These are phyloP conservation scores for Pentalonia nigronervosa DNA, from an alignment of 1,140 invertebrate species.

Conservation along the genomic window DNA sequence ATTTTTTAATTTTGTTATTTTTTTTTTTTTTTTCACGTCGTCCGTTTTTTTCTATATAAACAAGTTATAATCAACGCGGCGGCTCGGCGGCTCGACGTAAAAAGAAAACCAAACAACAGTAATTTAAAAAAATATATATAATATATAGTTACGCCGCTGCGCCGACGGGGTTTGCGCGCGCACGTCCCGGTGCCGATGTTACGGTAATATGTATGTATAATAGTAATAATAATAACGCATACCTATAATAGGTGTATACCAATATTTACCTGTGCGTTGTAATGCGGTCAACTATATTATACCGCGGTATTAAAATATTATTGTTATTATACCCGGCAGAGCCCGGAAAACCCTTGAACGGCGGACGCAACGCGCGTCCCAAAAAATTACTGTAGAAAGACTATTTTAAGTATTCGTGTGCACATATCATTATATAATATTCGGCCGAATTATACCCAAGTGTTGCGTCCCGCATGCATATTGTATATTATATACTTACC, in stretches of 20 bases:
- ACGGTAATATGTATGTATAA: background rate
- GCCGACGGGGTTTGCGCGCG: constrained; percentile 17
- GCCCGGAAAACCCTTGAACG: background rate
- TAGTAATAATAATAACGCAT: background rate
- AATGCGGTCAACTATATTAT: background rate
- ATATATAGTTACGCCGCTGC: background rate
- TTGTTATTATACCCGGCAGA: background rate
- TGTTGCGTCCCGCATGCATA: background rate
- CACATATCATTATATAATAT: too few relatives aligned
- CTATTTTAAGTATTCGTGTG: background rate
- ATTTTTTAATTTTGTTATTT: constrained; percentile 34
- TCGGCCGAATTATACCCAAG: background rate
- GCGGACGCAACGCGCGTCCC: background rate
- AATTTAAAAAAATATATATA: constrained; percentile 46
- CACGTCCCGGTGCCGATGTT: constrained; percentile 24
- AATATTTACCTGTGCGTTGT: too few relatives aligned
- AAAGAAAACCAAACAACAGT: constrained; percentile 56
- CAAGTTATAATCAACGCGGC: constrained; percentile 52
- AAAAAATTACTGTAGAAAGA: background rate
- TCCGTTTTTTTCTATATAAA: constrained; percentile 18
- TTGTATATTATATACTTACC: background rate
- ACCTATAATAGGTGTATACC: too few relatives aligned
- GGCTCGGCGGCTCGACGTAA: background rate
- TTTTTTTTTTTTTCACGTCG: too few relatives aligned
- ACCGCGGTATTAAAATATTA: background rate